Base-by-base conservation (phyloP, 2,113 vertebrate genomes). In the Hyperoodon ampullatus region DNA sequence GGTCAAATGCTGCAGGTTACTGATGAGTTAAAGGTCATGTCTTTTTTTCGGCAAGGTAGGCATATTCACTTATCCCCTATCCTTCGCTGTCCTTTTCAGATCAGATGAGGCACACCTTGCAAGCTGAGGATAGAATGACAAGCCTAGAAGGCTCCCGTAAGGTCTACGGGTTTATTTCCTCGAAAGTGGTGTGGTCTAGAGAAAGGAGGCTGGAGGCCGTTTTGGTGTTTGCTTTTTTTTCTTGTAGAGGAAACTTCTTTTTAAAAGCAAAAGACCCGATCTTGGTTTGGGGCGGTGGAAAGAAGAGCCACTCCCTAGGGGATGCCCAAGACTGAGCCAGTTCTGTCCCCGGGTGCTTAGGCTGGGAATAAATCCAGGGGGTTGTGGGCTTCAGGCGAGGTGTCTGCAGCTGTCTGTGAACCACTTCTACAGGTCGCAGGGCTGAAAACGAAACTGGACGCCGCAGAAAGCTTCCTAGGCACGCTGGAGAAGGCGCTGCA, bases 391-490 rank as follows among this genome's bases (percentile, higher is more conserved):
- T 61, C 77, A n/a, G n/a, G n/a, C 30, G 7, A 53, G 16, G 21
- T 44, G 66, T 74, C 65, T 74, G 60, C 42, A 66, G 28, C 47
- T 42, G 16, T n/a, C 10, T 65, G 47, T 90, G n/a, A 82, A 19
- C 72, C 0, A 65, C 97, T 96, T 68, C 97, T 96, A 70, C 97
- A 99, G 98, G 94, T 99, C 55, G 2, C 97, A 61, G 98, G 98
- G 95, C 89, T 98, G 98, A 98, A 96, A 97, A 75, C 42, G 77
- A 98, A 97, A 96, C 96, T 98, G 91, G 96, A 97, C 0, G 0
- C 70, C 14, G 88, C 98, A 0, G 98, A 98, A 88, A 98, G 88
- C 65, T 81, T 28, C 77, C 82, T 96, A 11, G 4, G 71, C 0
- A 30, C 94, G 9, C 92, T 94, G 83, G 96, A 98, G 88, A 86